Conservation (phyloP, 2,113 vertebrate species). For the Eurypyga helias region DNA sequence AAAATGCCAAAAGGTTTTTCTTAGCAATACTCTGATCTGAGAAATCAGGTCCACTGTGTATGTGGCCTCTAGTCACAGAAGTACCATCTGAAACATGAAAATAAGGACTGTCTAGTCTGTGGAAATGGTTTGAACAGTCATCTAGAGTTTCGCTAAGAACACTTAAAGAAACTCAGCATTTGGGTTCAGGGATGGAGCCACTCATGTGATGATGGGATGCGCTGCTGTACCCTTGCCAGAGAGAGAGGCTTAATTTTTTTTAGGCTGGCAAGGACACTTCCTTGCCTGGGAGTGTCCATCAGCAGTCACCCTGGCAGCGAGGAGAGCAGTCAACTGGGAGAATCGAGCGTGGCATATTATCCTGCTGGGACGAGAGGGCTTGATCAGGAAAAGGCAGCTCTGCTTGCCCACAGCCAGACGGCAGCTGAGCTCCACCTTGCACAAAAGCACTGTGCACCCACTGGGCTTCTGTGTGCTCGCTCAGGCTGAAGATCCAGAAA, state of each 20-base stretch:
- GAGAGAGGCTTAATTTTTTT: neutral
- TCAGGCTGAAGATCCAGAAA: neutral
- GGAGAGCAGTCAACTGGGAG: neutral
- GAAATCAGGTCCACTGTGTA: neutral
- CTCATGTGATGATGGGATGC: neutral
- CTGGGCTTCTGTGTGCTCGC: neutral
- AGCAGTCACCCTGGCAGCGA: neutral
- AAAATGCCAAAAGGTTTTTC: neutral
- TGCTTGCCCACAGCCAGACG: neutral
- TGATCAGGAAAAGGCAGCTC: neutral
- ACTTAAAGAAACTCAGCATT: neutral
- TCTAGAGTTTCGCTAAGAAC: neutral
- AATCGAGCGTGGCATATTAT: rapidly evolving
- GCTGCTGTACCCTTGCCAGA: neutral
- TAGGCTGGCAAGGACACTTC: neutral
- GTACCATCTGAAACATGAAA: neutral
- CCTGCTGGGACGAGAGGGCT: neutral
- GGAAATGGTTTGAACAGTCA: neutral
- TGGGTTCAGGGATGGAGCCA: neutral
- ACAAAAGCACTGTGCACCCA: neutral
- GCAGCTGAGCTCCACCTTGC: neutral
- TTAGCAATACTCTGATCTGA: neutral
- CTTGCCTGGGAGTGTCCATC: neutral
- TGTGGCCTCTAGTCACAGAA: neutral
- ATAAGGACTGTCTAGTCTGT: neutral